Base-by-base conservation (phyloP, 1,140 invertebrate genomes). In the Palaemon carinicauda region DNA sequence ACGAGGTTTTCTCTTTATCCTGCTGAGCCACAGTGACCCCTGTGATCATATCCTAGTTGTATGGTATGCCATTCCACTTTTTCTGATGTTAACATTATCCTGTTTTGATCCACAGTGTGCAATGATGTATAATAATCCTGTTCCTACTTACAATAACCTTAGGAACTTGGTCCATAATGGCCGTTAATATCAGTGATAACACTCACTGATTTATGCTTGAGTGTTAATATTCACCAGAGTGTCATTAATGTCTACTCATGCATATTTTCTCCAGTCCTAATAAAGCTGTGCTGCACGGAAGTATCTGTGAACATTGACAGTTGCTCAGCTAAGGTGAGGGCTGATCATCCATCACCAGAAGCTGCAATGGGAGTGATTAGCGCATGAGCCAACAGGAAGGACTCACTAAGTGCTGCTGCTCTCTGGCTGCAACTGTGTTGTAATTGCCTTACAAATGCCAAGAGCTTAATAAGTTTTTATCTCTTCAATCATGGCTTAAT, bases 391-490 rank as follows among this genome's bases (percentile, higher is more conserved):
- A 29, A 60, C 78, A 29, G 51, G 60, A 29, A 74, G 84, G 84
- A 80, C 84, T 86, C 84, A 80, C 56, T 41, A 71, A 79, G 77
- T 65, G 78, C 78, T 29, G 51, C 75, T 29, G 51, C 75, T 71
- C 75, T 85, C 60, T 71, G 65, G 60, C 24, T 73, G 77, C 84
- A 60, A 71, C 77, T 80, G 77, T 86, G 84, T 80, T 79, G 77
- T 86, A 51, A 86, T 86, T 86, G 84, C 84, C 84, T 86, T 86
- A 86, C 84, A 86, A 86, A 86, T 86, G 84, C 84, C 84, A 86
- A 86, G 84, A 86, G 84, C 84, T 86, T 86, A 86, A 77, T 82
- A 71, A 83, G 82, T 83, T 80, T 85, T 86, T 51, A 73, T 86
- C 69, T 86, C 65, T 80, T 79, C 77, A 86, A 80, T 86, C 84